Percentiles rank a stretch among this genome's conserved stretches.
These are phyloP conservation scores for Phalloptychus januarius DNA, from an alignment of 2,797 vertebrate species.

Conservation along the genomic window DNA sequence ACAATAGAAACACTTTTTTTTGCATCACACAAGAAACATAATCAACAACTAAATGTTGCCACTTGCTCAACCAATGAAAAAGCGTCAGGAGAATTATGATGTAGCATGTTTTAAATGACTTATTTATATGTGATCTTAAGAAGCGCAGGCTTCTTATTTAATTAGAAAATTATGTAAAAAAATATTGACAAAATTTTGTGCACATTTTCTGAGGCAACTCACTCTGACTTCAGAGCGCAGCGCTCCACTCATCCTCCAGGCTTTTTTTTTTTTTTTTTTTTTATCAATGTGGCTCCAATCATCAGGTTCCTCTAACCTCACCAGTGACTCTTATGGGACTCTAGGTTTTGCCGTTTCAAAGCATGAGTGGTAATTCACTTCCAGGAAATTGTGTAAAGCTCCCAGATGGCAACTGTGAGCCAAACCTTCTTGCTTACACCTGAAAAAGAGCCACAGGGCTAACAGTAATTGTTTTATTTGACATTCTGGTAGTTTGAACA, in stretches of 20 bases:
- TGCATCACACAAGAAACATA: no score
- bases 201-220: constrained; percentile 30
- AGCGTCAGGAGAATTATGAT: no score
- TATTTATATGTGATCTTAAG: no score
- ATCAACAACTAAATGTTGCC: no score
- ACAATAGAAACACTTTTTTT: no score
- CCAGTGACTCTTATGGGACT: constrained; percentile 10
- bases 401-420: background rate
- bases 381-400: constrained; percentile 5
- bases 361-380: background rate
- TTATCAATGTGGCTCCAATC: background rate
- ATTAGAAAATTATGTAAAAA: no score
- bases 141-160: no score
- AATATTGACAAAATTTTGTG: no score
- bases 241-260: constrained; percentile 30
- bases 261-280: background rate
- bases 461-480: constrained; percentile 6
- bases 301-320: constrained; percentile 12
- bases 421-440: background rate
- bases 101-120: no score
- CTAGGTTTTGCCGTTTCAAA: constrained; percentile 29
- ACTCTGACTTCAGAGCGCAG: constrained; percentile 20
- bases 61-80: no score
- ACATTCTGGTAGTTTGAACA: background rate
- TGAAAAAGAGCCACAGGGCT: background rate